Evolutionary conservation across 2,888 invertebrate genomes (phyloP), one percentile per base, ranked within the genome.

Genomic region (Oscheius myriophilus): DNA sequence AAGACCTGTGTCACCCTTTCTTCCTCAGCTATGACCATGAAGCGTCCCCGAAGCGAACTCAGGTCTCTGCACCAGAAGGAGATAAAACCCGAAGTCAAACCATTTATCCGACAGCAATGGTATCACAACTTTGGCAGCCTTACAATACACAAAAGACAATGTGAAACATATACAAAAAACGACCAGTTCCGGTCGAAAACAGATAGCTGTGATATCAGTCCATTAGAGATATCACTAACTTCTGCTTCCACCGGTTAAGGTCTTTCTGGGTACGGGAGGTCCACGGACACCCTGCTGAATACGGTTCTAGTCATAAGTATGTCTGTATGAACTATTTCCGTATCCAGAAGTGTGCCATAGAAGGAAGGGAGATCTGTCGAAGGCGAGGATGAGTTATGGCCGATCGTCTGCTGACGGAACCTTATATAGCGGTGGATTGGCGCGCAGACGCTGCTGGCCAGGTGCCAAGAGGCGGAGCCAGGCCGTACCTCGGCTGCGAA

Each of bases 361-460:
- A 46, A 6, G n/a, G n/a, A 16, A 39, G 26, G 52, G 3, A 9
- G 9, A 23, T 25, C 49, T 61, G 61, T 46, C 61, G 61, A 18
- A n/a, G 16, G 39, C 26, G 25, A 9, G 33, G 14, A 42, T 26
- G 49, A 26, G 2, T 25, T 43, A 33, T 18, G 39, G 33, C 16
- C 21, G 57, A 7, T 41, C 42, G 18, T 16, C 25, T 53, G 16
- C 21, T 53, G 12, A 23, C 2, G 9, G 21, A 42, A 33, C 57
- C 49, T 61, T 61, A 61, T 61, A 61, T 61, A 61, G 61, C n/a
- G 46, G 21, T 12, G 16, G 26, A 49, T 61, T 61, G 49, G 61
- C 61, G 61, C 61, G 61, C 61, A 61, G 33, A 61, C 61, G 16
- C 46, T 49, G 61, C 61, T 49, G 53, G 49, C 61, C 33, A 4